Base-by-base conservation (phyloP, 2,888 invertebrate species). In the Pammene fasciana region DNA sequence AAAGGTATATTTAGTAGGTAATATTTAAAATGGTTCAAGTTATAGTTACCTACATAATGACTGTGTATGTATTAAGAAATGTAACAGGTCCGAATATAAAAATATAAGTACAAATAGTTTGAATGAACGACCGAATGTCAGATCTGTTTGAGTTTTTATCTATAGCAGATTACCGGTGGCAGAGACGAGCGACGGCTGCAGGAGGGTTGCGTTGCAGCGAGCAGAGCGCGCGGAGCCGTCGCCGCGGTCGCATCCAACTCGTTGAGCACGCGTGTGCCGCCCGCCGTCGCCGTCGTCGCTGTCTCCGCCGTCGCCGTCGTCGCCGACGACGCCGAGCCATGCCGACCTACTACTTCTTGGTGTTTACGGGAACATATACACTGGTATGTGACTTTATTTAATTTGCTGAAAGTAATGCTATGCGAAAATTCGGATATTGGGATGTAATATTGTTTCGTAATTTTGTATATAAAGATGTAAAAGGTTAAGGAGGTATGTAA, bases 381-480 rank as follows among this genome's bases (percentile, higher is more conserved):
- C 56, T 75, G 18, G 75, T 75, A 65, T 70, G 73, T 72, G 13
- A 18, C 11, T 36, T 56, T 56, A n/a, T 48, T 26, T 36, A 26
- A 52, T 54, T 18, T 18, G 6, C 18, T 50, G 5, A 11, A 1
- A 16, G n/a, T 6, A 18, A 6, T 50, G 50, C 56, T 26, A 18
- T 13, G 57, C 16, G 57, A 43, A 56, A 14, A 38, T 16, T 26
- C 0, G 4, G 9, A 18, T 50, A 9, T 1, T 50, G 5, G 18
- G 11, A 38, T 38, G 38, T 38, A 38, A 5, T 38, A 26, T 26
- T 26, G 26, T 26, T 26, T n/a, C n/a, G n/a, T n/a, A n/a, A n/a
- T n/a, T n/a, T n/a, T n/a, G n/a, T n/a, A n/a, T n/a, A n/a, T n/a
- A n/a, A n/a, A n/a, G n/a, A n/a, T n/a, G n/a, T n/a, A n/a, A n/a